These are phyloP conservation scores for Pammene aurita DNA, from an alignment of 2,888 invertebrate species.

Conservation along the genomic window DNA sequence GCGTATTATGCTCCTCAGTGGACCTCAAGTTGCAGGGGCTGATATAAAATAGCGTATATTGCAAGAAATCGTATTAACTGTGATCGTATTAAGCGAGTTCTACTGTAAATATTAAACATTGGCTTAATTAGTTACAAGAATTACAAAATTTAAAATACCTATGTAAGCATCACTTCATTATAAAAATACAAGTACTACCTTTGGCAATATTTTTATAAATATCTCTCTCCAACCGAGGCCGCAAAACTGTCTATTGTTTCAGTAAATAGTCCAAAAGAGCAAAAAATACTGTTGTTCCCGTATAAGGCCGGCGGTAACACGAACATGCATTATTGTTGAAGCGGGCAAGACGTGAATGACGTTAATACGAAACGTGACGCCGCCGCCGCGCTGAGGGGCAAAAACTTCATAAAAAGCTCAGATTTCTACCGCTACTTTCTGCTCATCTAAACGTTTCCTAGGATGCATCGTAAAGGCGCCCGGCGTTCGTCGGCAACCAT, in stretches of 20 bases:
- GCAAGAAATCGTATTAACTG: too few relatives aligned
- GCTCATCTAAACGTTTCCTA: not conserved
- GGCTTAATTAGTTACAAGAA: too few relatives aligned
- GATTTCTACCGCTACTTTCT: not conserved
- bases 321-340: constrained; percentile 54
- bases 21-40: too few relatives aligned
- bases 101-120: too few relatives aligned
- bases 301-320: constrained; percentile 32
- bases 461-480: not conserved
- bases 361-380: constrained; percentile 57
- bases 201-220: not conserved
- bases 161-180: too few relatives aligned
- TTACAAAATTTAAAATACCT: too few relatives aligned
- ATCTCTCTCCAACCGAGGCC: not conserved
- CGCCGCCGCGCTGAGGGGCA: constrained; percentile 42
- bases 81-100: too few relatives aligned
- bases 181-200: too few relatives aligned
- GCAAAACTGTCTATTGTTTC: not conserved
- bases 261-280: not conserved
- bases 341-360: constrained; percentile 50
- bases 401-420: constrained; percentile 18
- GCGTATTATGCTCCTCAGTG: too few relatives aligned
- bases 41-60: too few relatives aligned
- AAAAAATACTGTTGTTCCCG: constrained; percentile 22
- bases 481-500: not conserved